Evolutionary conservation across 2,113 vertebrate genomes (phyloP), one percentile per base, ranked within the genome.

Genomic region (Serilophus lunatus): DNA sequence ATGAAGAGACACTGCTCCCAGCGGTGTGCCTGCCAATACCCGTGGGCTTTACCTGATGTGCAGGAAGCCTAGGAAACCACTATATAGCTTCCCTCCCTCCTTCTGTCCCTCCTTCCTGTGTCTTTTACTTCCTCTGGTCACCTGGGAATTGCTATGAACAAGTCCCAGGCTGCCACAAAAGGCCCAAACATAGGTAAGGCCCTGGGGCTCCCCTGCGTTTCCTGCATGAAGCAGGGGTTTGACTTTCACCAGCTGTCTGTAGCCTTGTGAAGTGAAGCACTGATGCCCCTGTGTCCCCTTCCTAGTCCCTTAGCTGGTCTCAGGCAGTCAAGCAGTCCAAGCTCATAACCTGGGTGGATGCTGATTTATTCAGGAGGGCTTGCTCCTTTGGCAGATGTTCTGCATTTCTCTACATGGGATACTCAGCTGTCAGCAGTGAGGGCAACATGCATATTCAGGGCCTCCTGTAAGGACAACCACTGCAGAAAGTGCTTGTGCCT

Each of bases 391-490:
- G 56, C 68, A 88, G 71, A 78, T 78, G 56, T 60, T 94, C 59
- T 81, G 76, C 56, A 53, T 92, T 94, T 96, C 44, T 33, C n/a
- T 45, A 6, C 64, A 57, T 84, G 4, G 7, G 76, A 61, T 64
- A 57, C 40, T 94, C 35, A 68, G 72, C 76, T 93, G 69, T 82
- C 90, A 93, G 85, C 64, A 93, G 64, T 75, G 85, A 88, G 51
- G 76, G 29, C 36, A 93, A 33, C 49, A 53, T 53, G 47, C 76
- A 83, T 96, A 91, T 84, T 95, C 85, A 90, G 68, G n/a, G 35
- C 5, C 18, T 83, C n/a, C 69, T 90, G 71, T 60, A 81, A 86
- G 47, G 60, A 72, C 79, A 93, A 59, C n/a, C 57, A 5, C 9
- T 31, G 70, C 70, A 91, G 78, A 59, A 77, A 74, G 57, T 1